phyloP scores from a whole-genome alignment of 2,888 invertebrate genomes.

The Hemaris fuciformis region DNA sequence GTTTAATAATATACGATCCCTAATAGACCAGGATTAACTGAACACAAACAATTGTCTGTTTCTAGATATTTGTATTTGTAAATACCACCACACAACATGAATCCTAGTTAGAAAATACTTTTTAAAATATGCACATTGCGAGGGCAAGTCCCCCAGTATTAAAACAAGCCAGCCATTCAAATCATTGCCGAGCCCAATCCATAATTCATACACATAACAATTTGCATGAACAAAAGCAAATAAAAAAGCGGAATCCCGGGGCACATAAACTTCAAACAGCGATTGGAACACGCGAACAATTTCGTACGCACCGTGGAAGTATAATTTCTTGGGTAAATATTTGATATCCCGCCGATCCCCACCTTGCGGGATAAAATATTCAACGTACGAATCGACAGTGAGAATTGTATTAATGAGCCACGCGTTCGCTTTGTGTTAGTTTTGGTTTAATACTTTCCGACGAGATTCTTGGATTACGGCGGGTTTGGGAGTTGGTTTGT shows the following conservation, averaged over 20 bases:
- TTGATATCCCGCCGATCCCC: conserved; percentile 29
- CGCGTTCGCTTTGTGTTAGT: background rate
- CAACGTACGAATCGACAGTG: background rate
- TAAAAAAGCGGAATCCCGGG: background rate
- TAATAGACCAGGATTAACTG: too few relatives aligned
- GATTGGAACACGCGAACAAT: background rate
- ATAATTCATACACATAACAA: background rate
- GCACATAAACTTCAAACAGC: background rate
- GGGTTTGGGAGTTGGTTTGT: background rate
- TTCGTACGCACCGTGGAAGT: conserved; percentile 15
- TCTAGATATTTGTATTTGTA: too few relatives aligned
- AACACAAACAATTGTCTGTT: too few relatives aligned
- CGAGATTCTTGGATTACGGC: background rate
- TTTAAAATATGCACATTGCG: background rate
- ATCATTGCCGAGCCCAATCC: background rate
- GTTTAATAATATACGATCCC: too few relatives aligned
- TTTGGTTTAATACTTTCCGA: background rate
- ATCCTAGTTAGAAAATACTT: too few relatives aligned
- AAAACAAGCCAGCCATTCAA: background rate
- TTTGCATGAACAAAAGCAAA: background rate
- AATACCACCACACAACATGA: too few relatives aligned
- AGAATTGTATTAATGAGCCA: background rate
- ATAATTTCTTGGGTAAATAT: conserved; percentile 48
- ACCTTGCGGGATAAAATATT: conserved; percentile 9
- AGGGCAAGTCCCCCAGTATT: background rate